Evolutionary conservation across 2,797 vertebrate species (phyloP).

Genomic region (Aldrovandia affinis): DNA sequence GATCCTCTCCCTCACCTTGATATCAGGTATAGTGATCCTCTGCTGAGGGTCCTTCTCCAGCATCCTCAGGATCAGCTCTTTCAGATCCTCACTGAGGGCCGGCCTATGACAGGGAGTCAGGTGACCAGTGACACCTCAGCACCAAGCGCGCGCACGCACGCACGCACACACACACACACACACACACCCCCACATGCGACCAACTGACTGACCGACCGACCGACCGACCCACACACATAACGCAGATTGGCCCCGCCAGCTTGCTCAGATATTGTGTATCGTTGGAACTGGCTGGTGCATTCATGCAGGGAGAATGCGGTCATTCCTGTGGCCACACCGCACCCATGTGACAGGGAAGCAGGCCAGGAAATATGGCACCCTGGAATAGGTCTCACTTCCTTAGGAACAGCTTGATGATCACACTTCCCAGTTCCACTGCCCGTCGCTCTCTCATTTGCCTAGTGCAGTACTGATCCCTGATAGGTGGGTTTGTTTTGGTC

Average conservation of each 20-base stretch:
- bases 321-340: no score
- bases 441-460: no score
- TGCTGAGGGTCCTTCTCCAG: conserved; percentile 88
- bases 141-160: neutral
- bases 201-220: neutral
- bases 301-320: no score
- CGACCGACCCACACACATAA: neutral
- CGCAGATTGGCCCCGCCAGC: neutral
- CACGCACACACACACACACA: neutral
- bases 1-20: conserved; percentile 80
- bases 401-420: no score
- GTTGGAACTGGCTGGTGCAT: no score
- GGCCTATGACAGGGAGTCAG: conserved; percentile 67
- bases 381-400: no score
- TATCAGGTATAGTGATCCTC: conserved; percentile 87
- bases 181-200: neutral
- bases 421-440: no score
- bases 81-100: conserved; percentile 75
- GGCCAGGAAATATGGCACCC: no score
- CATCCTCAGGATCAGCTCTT: conserved; percentile 85
- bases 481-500: no score
- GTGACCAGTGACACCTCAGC: neutral
- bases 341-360: no score
- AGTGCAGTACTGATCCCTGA: no score
- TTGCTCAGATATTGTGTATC: no score